phyloP scores from a whole-genome alignment of 2,113 vertebrate genomes.

The Brachionichthys hirsutus region DNA sequence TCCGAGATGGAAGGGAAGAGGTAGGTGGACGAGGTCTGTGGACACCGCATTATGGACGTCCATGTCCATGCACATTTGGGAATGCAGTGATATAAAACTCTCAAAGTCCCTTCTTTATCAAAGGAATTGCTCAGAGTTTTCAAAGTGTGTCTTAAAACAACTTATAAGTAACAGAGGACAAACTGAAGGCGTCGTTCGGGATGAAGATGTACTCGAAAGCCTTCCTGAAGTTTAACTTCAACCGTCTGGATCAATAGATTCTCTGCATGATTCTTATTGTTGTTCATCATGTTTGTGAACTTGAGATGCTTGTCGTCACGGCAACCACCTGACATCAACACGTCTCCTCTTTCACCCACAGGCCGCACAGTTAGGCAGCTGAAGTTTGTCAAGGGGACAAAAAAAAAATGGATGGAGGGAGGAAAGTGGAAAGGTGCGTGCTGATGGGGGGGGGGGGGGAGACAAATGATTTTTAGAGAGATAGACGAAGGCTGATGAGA shows the following conservation, averaged over 20 bases:
- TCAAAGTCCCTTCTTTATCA: not conserved
- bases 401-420: not conserved
- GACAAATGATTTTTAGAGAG: constrained; percentile 6
- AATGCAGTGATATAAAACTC: not conserved
- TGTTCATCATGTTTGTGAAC: constrained; percentile 1
- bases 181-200: too few relatives aligned
- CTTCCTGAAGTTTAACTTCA: not conserved
- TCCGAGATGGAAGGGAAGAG: not conserved
- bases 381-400: not conserved
- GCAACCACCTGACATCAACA: constrained; percentile 13
- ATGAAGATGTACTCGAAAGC: not conserved
- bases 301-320: constrained; percentile 22
- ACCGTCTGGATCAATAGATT: too few relatives aligned
- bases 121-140: not conserved
- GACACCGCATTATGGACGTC: not conserved
- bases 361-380: not conserved
- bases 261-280: too few relatives aligned
- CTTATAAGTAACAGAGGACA: too few relatives aligned
- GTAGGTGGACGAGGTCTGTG: not conserved
- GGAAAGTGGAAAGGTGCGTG: not conserved
- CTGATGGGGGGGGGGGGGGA: not conserved
- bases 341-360: constrained; percentile 3
- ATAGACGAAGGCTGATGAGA: constrained; percentile 56
- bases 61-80: too few relatives aligned
- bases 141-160: not conserved